A percentile compares a stretch with the other conserved stretches of the same genome.
These are phyloP conservation scores for Lonchura striata DNA, from an alignment of 2,113 vertebrate genomes.

Conservation along the genomic window DNA sequence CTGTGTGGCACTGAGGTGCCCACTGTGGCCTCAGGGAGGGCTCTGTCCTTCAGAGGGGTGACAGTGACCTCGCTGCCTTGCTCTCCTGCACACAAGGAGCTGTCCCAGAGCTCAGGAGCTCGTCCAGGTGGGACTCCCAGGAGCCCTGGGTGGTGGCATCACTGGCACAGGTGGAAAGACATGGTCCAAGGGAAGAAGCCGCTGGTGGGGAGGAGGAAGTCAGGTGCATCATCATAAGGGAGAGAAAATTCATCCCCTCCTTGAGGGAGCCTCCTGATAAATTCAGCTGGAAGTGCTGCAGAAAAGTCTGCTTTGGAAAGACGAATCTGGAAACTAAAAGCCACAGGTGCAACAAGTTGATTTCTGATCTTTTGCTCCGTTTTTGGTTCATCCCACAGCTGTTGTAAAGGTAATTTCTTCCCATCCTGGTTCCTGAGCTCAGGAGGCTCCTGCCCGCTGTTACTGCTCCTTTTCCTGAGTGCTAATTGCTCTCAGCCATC, in stretches of 20 bases:
- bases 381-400: neutral
- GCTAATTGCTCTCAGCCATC: neutral
- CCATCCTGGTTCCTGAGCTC: neutral
- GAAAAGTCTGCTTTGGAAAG: neutral
- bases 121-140: rapidly evolving
- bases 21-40: rapidly evolving
- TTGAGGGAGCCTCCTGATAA: neutral
- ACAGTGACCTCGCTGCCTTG: rapidly evolving
- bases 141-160: neutral
- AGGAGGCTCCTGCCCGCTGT: rapidly evolving
- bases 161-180: neutral
- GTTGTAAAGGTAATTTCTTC: rapidly evolving
- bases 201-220: neutral
- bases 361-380: neutral
- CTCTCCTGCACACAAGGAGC: neutral
- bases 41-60: rapidly evolving
- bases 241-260: rapidly evolving
- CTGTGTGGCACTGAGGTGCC: neutral
- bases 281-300: neutral
- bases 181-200: neutral
- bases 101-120: neutral
- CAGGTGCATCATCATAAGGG: neutral
- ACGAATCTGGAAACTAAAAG: neutral
- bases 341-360: neutral
- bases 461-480: rapidly evolving